phyloP scores from a whole-genome alignment of 35 echinoderm and acorn worm species.

The Ophioderma brevispina region DNA sequence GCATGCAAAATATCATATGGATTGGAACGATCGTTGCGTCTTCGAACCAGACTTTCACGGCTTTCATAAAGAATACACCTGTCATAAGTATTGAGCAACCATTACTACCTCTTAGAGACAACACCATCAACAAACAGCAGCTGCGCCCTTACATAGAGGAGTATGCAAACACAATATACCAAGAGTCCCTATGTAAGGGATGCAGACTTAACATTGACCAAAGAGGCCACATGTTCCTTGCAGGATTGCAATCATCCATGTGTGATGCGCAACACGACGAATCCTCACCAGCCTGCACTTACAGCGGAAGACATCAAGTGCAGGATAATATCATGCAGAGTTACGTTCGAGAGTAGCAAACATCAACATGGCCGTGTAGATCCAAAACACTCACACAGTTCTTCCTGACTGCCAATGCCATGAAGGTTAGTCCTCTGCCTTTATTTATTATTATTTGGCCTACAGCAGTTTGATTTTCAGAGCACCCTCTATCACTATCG shows the following conservation, averaged over 20 bases:
- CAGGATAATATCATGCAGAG: background rate
- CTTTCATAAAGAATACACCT: background rate
- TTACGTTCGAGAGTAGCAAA: background rate
- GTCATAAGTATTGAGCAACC: background rate
- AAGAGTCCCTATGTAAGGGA: background rate
- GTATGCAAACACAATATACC: background rate
- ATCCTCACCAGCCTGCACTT: background rate
- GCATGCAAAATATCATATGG: background rate
- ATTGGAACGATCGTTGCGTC: background rate
- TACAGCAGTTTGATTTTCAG: too few relatives aligned
- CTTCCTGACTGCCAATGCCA: too few relatives aligned
- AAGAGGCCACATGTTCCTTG: background rate
- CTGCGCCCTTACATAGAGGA: background rate
- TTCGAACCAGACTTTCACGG: background rate
- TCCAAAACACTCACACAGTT: too few relatives aligned
- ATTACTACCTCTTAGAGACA: background rate
- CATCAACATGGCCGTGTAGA: background rate
- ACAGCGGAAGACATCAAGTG: background rate
- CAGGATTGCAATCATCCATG: background rate
- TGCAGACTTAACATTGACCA: background rate
- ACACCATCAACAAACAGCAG: background rate
- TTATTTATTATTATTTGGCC: too few relatives aligned
- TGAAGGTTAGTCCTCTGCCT: too few relatives aligned
- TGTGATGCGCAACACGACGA: background rate
- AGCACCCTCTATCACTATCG: too few relatives aligned